These are phyloP conservation scores for Enoplosus armatus DNA, from an alignment of 2,797 vertebrate species.

Conservation along the genomic window DNA sequence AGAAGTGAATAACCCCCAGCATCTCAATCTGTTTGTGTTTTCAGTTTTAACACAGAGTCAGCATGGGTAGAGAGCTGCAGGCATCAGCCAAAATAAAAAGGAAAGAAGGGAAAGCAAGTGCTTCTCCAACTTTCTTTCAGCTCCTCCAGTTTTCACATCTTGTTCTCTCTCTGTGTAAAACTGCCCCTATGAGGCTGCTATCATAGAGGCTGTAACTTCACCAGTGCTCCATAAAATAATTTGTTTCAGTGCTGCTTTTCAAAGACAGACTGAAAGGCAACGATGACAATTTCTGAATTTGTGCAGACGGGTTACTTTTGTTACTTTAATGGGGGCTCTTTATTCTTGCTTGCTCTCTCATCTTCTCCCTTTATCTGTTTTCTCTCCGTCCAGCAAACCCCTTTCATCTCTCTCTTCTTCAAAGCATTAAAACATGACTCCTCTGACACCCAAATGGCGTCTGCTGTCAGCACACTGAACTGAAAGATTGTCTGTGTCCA, in stretches of 20 bases:
- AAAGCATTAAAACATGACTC: slow-evolving; percentile 2
- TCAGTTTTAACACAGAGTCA: slow-evolving; percentile 42
- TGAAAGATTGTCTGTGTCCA: slow-evolving; percentile 33
- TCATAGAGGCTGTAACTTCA: slow-evolving; percentile 28
- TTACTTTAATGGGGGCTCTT: slow-evolving; percentile 31
- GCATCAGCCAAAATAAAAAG: slow-evolving; percentile 6
- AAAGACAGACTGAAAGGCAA: slow-evolving; percentile 2
- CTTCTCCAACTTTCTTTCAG: slow-evolving; percentile 11
- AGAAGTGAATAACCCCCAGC: neutral
- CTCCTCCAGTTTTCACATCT: slow-evolving; percentile 67
- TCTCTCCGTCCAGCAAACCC: neutral
- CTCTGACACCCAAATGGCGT: slow-evolving; percentile 11
- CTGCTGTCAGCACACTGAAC: slow-evolving; percentile 2
- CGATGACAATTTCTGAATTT: slow-evolving; percentile 13
- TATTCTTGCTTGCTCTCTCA: slow-evolving; percentile 3
- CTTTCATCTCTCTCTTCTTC: slow-evolving; percentile 19
- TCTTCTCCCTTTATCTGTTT: slow-evolving; percentile 4
- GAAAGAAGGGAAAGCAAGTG: neutral
- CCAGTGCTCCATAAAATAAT: slow-evolving; percentile 27
- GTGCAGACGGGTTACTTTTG: neutral
- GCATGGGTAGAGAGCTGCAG: slow-evolving; percentile 28
- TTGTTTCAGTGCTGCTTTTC: slow-evolving; percentile 31
- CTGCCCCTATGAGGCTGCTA: slow-evolving; percentile 28
- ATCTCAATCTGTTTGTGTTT: slow-evolving; percentile 23
- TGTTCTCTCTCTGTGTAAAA: slow-evolving; percentile 39